Evolutionary conservation across 2,113 vertebrate genomes (phyloP).

Genomic region (Pyxicephalus adspersus): DNA sequence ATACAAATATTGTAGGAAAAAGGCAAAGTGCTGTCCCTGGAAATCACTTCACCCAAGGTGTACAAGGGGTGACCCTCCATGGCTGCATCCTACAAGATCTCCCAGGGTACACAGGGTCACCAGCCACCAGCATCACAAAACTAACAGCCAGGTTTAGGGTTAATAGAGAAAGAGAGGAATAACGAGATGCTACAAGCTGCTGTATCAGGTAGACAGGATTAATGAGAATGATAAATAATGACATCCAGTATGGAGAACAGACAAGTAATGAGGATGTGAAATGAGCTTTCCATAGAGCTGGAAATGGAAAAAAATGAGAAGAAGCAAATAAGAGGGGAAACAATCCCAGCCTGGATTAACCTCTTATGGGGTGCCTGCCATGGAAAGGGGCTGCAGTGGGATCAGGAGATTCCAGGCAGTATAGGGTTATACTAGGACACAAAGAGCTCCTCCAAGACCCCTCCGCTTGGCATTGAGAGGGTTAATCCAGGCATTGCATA

Average conservation of each 20-base stretch:
- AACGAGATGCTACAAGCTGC: constrained; percentile 47
- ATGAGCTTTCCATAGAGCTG: constrained; percentile 34
- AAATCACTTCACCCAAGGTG: too few relatives aligned
- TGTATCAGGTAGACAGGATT: constrained; percentile 53
- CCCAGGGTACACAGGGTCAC: too few relatives aligned
- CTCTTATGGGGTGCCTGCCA: constrained; percentile 14
- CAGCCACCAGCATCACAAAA: too few relatives aligned
- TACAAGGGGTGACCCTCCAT: too few relatives aligned
- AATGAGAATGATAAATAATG: constrained; percentile 55
- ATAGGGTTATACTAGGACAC: neutral
- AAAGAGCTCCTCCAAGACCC: neutral
- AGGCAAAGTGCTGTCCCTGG: too few relatives aligned
- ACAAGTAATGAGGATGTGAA: constrained; percentile 49
- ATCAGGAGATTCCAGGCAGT: neutral
- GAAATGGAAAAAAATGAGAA: constrained; percentile 44
- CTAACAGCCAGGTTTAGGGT: too few relatives aligned
- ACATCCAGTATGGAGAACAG: constrained; percentile 44
- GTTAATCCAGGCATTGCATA: neutral
- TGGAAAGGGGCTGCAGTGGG: neutral
- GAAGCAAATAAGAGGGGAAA: constrained; percentile 30
- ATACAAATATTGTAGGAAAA: too few relatives aligned
- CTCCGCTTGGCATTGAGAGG: neutral
- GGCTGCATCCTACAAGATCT: too few relatives aligned
- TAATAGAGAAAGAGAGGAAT: constrained; percentile 55
- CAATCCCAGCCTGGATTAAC: constrained; percentile 4